Evolutionary conservation across 2,797 vertebrate species (phyloP).

Genomic region (Pipistrellus pygmaeus): DNA sequence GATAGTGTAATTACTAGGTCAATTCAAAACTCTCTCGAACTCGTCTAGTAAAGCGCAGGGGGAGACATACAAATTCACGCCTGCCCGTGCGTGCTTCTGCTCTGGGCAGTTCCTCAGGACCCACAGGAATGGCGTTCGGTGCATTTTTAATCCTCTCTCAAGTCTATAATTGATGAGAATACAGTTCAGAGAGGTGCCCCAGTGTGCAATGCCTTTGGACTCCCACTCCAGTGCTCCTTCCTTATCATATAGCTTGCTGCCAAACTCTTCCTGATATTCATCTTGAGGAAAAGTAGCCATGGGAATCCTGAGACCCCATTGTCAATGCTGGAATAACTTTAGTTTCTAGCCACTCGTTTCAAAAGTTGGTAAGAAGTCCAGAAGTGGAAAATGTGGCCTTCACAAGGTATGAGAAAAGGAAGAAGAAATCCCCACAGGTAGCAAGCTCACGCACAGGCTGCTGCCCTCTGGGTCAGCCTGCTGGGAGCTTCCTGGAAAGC

Average conservation of each 20-base stretch:
- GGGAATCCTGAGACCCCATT: not conserved
- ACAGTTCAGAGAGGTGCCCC: not conserved
- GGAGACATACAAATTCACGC: not conserved
- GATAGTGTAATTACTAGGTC: not conserved
- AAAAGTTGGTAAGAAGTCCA: not conserved
- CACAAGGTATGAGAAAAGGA: not conserved
- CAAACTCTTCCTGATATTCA: not conserved
- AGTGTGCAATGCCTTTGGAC: not conserved
- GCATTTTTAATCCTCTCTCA: not conserved
- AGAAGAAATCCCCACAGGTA: not conserved
- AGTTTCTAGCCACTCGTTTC: not conserved
- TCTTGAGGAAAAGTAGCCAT: not conserved
- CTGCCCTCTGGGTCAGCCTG: not conserved
- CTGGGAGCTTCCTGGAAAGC: not conserved
- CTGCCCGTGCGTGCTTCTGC: not conserved
- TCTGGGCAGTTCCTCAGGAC: not conserved
- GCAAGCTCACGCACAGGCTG: rapidly evolving
- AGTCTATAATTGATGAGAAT: not conserved
- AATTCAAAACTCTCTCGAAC: not conserved
- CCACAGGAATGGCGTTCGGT: not conserved
- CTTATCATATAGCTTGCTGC: not conserved
- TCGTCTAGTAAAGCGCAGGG: not conserved
- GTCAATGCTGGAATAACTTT: not conserved
- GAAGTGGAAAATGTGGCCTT: not conserved
- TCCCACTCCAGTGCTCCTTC: not conserved